Conservation (phyloP, 2,888 invertebrate genomes). For the Parochlus steinenii region DNA sequence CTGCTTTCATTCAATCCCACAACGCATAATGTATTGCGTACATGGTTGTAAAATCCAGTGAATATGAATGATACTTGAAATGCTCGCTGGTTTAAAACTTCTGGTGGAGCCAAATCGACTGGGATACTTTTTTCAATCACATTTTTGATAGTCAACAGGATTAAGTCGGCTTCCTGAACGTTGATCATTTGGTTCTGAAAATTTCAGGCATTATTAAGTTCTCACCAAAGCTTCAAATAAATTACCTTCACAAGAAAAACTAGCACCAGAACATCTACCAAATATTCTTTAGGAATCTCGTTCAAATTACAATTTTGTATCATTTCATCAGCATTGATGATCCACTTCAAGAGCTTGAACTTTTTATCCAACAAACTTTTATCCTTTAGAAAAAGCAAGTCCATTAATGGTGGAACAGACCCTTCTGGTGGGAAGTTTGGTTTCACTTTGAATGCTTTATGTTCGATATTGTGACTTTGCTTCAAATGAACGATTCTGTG, state of each 20-base stretch:
- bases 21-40: not conserved
- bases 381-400: no score
- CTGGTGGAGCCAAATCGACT: not conserved
- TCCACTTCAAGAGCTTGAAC: not conserved
- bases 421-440: no score
- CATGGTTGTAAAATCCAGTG: not conserved
- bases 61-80: constrained; percentile 5
- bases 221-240: no score
- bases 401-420: no score
- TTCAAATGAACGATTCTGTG: no score
- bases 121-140: constrained; percentile 1
- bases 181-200: not conserved
- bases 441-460: no score
- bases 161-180: constrained; percentile 1
- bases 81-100: not conserved
- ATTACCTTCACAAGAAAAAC: no score
- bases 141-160: constrained; percentile 9
- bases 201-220: no score
- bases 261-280: not conserved
- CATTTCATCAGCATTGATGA: not conserved
- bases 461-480: no score
- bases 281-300: not conserved
- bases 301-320: not conserved
- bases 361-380: no score
- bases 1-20: no score